Evolutionary conservation across 1,140 invertebrate genomes (phyloP).

Genomic region (Polypedilum vanderplanki): DNA sequence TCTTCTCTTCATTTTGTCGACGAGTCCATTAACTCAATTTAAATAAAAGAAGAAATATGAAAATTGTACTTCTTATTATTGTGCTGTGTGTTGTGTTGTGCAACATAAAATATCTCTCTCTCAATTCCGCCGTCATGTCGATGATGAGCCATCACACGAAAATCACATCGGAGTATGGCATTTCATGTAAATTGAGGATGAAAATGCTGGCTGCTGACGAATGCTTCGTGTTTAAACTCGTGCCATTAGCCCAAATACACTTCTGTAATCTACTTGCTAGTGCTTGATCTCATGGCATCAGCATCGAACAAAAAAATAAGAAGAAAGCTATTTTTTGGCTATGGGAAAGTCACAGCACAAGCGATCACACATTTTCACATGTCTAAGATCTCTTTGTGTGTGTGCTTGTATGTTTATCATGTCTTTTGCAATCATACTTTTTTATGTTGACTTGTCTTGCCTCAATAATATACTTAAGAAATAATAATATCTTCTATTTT

Average conservation of each 20-base stretch:
- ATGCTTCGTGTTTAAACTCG: background rate
- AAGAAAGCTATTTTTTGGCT: background rate
- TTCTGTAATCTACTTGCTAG: background rate
- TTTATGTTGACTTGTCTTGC: background rate
- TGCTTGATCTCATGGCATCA: background rate
- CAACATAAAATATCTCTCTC: conserved; percentile 8
- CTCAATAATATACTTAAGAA: too few species aligned
- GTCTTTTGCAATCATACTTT: conserved; percentile 24
- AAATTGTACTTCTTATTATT: conserved; percentile 1
- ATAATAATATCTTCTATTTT: too few species aligned
- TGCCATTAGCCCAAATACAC: conserved; percentile 10
- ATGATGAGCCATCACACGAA: conserved; percentile 16
- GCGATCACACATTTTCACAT: conserved; percentile 23
- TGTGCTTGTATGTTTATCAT: conserved; percentile 2
- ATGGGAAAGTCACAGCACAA: conserved; percentile 26
- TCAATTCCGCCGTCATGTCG: background rate
- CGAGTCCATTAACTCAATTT: conserved; percentile 18
- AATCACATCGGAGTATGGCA: background rate
- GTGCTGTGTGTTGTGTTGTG: background rate
- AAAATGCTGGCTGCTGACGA: background rate
- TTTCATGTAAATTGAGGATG: conserved; percentile 5
- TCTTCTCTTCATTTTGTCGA: background rate
- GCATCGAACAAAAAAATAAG: background rate
- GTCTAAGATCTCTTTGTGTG: background rate
- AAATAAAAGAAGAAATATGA: background rate